A percentile compares a stretch with the other conserved stretches of the same genome.
phyloP scores from a whole-genome alignment of 2,113 vertebrate species.

The Heptranchias perlo region DNA sequence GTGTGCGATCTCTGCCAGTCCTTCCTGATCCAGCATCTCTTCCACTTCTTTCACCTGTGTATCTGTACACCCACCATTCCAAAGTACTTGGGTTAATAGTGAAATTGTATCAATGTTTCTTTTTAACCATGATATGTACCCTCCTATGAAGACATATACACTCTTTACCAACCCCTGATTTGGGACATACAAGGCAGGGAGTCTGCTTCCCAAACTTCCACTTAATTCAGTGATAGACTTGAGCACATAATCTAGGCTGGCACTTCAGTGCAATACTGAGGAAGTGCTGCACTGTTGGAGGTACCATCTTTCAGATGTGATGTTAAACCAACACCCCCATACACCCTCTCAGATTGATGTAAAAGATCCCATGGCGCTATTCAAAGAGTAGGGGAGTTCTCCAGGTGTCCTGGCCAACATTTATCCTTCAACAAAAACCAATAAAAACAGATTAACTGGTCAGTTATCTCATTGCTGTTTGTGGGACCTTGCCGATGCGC shows the following conservation, averaged over 20 bases:
- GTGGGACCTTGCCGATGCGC: background rate
- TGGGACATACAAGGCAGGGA: background rate
- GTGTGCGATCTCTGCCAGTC: conserved; percentile 64
- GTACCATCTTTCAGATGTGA: no score
- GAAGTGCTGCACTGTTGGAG: background rate
- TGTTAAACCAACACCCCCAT: no score
- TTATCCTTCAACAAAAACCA: background rate
- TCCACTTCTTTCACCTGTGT: conserved; percentile 70
- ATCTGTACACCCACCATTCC: conserved; percentile 55
- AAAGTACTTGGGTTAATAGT: background rate
- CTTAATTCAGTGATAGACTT: background rate
- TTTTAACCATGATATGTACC: background rate
- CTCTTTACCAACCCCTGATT: background rate
- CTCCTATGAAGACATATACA: background rate
- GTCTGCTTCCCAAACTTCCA: background rate
- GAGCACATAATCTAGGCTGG: background rate
- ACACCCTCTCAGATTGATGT: background rate
- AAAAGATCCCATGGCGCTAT: background rate
- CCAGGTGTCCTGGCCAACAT: background rate
- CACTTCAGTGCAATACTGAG: background rate
- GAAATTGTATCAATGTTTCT: background rate
- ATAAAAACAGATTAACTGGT: background rate
- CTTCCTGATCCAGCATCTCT: conserved; percentile 78
- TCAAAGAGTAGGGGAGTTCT: background rate
- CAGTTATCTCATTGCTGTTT: background rate